Base-by-base conservation (phyloP, 1,140 invertebrate genomes). In the Oryzaephilus surinamensis region DNA sequence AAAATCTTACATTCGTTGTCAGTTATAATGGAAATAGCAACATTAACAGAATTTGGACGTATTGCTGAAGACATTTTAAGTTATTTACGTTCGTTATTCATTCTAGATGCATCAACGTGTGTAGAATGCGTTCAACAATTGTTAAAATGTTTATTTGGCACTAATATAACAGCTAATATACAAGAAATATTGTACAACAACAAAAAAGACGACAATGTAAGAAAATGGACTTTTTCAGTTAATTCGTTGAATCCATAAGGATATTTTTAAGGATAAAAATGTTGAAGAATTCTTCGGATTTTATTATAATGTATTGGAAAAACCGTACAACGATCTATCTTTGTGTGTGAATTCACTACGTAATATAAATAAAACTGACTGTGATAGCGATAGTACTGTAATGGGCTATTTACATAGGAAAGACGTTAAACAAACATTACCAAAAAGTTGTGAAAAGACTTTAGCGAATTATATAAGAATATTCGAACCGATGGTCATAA, bases 401-500 rank as follows among this genome's bases (percentile, higher is more conserved):
- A 58, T 66, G 54, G 59, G 63, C 28, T 61, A 66, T 35, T 43
- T 65, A 20, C 64, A 59, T 41, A 58, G 52, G 55, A 71, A 59
- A 57, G 64, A 55, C 15, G 52, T 41, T 52, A 69, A 53, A 17
- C 69, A 68, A 46, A 43, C 61, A 7, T 51, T 60, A 0, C 58
- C 67, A 19, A 70, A 63, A 35, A 62, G 56, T 33, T 56, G 69
- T 0, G 76, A 78, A 59, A 77, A 77, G 50, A 74, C 77, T 38
- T 72, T 92, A 39, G 79, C 77, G 14, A 76, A 76, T 16, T 90
- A 86, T 54, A 90, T 94, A 36, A 71, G 83, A 36, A 66, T 92
- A 20, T 92, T 94, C 65, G 88, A 94, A 58, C 83, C 86, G 0
- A 78, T 93, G 59, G 88, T 94, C 3, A 89, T 93, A 46, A 84